phyloP scores from a whole-genome alignment of 2,113 vertebrate species.

The Laticauda laticaudata region DNA sequence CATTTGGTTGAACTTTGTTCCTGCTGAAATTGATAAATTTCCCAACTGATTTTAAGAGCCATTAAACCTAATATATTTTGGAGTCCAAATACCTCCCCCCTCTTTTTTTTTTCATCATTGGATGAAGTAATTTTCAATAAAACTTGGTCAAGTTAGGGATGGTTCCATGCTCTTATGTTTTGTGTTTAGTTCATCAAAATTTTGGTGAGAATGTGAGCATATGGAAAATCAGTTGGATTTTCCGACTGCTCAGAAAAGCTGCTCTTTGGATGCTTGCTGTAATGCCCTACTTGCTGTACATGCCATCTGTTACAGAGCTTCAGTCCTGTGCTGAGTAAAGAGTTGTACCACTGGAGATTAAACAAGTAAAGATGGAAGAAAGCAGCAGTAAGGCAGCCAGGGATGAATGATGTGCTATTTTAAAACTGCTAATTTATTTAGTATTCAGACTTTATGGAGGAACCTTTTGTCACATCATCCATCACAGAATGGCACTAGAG shows the following conservation, averaged over 20 bases:
- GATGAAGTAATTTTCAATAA: neutral
- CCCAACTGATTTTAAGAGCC: neutral
- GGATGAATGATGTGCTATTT: slow-evolving; percentile 30
- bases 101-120: neutral
- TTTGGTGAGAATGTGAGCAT: neutral
- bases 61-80: neutral
- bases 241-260: neutral
- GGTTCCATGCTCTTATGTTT: neutral
- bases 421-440: slow-evolving; percentile 51
- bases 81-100: neutral
- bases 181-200: neutral
- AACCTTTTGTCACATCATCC: slow-evolving; percentile 55
- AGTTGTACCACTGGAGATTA: slow-evolving; percentile 12
- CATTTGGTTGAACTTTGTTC: neutral
- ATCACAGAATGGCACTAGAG: slow-evolving; percentile 39
- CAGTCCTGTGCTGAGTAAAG: neutral
- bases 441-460: slow-evolving; percentile 46
- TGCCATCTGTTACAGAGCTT: neutral
- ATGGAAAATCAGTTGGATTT: slow-evolving; percentile 15
- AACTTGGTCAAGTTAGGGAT: neutral
- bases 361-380: slow-evolving; percentile 14
- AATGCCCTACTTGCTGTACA: slow-evolving; percentile 1
- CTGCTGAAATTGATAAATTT: neutral
- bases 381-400: slow-evolving; percentile 20
- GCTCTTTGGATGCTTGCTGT: neutral